phyloP scores from a whole-genome alignment of 2,888 invertebrate genomes.

The Lepidocyrtoides sp. region DNA sequence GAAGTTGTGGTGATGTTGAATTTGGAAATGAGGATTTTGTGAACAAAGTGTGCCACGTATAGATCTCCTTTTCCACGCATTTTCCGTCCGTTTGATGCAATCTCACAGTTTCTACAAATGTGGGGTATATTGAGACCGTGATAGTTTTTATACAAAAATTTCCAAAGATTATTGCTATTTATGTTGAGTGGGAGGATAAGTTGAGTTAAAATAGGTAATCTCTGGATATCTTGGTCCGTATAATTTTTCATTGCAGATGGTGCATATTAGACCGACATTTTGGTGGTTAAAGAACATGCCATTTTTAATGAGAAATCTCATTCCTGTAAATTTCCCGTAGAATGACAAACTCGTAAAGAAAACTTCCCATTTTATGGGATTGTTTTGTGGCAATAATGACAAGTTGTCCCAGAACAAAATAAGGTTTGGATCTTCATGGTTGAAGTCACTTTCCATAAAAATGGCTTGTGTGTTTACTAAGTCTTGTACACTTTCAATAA shows the following conservation, averaged over 20 bases:
- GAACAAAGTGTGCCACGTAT: slow-evolving; percentile 28
- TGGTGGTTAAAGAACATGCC: not conserved
- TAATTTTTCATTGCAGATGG: not conserved
- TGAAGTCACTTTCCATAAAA: not conserved
- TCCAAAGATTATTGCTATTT: not conserved
- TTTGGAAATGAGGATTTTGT: slow-evolving; percentile 16
- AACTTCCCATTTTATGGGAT: not conserved
- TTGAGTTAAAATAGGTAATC: not conserved
- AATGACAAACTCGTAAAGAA: not conserved
- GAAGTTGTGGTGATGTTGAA: slow-evolving; percentile 28
- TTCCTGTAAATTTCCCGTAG: slow-evolving; percentile 2
- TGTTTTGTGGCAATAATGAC: not conserved
- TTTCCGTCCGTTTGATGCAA: not conserved
- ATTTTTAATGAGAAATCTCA: slow-evolving; percentile 27
- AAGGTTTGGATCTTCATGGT: slow-evolving; percentile 4
- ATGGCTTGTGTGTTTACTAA: not conserved
- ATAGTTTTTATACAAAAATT: slow-evolving; percentile 2
- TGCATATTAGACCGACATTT: slow-evolving; percentile 6
- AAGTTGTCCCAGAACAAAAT: slow-evolving; percentile 36
- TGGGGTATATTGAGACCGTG: slow-evolving; percentile 45
- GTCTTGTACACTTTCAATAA: not conserved
- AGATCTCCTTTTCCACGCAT: not conserved
- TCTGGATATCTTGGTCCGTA: not conserved
- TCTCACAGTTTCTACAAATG: not conserved
- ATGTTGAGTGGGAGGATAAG: not conserved